Base-by-base conservation (phyloP, 2,113 vertebrate genomes). In the Channa argus region DNA sequence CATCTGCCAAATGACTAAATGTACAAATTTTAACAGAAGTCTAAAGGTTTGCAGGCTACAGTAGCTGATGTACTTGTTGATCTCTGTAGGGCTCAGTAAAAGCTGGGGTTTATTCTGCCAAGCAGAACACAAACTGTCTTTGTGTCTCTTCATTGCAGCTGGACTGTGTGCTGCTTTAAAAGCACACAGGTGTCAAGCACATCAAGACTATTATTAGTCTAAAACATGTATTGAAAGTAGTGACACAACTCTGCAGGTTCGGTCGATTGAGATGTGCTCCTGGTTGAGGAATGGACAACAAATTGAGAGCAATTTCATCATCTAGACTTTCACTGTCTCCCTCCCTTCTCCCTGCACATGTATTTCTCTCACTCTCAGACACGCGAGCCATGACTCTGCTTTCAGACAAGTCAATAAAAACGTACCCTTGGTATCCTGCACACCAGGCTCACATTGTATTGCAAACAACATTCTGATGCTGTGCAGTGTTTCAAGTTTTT, bases 321-420 rank as follows among this genome's bases (percentile, higher is more conserved):
- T 74, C 58, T 68, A 37, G 37, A 59, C 47, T 58, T 75, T 13
- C 15, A 7, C 62, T 68, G 6, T 45, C 45, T 54, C 64, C 43
- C 41, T n/a, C 24, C 49, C 55, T 8, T 50, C 14, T 13, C 61
- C 37, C 10, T 8, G 6, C 9, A 24, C 51, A 14, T 47, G 39
- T 47, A n/a, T 45, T 49, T 49, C 33, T 60, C 52, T 70, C 64
- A n/a, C n/a, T 24, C 61, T 56, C 38, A 46, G 34, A 73, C 74
- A 52, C 45, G 10, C 33, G n/a, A 41, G 14, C 50, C 39, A 15
- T 63, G 34, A 13, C 45, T 52, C 50, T 41, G 55, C 50, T 43
- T 82, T 63, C 52, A 74, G 37, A n/a, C 7, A 36, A 54, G 59
- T 74, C 60, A 80, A 59, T 74, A 63, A 68, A 53, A 63, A 24